phyloP scores from a whole-genome alignment of 1,140 invertebrate species.

The Pseudomyrmex gracilis region DNA sequence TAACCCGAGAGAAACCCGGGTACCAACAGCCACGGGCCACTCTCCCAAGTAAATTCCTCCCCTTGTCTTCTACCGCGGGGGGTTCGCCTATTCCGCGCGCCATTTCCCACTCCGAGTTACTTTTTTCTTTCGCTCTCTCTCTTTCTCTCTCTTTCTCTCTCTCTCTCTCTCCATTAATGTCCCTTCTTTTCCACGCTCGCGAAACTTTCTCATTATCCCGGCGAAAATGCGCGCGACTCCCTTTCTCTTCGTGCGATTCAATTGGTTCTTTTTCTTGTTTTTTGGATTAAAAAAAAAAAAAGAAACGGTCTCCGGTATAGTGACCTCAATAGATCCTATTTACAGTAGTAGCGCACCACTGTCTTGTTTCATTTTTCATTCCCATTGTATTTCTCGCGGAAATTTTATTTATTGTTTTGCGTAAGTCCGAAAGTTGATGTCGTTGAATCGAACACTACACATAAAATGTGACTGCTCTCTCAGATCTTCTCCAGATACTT shows the following conservation, averaged over 20 bases:
- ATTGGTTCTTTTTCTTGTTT: constrained; percentile 30
- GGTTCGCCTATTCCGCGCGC: background rate
- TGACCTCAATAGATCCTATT: constrained; percentile 19
- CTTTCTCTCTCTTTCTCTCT: constrained; percentile 14
- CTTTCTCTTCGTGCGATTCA: constrained; percentile 47
- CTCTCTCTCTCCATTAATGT: constrained; percentile 61
- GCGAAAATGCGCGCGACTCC: constrained; percentile 55
- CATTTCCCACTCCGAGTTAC: background rate
- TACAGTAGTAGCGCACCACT: background rate
- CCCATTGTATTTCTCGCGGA: background rate
- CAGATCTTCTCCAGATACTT: background rate
- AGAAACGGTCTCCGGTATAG: constrained; percentile 1
- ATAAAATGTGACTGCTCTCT: background rate
- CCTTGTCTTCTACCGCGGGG: constrained; percentile 35
- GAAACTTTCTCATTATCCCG: constrained; percentile 72
- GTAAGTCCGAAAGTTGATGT: background rate
- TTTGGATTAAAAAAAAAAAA: too few relatives aligned
- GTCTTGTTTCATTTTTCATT: constrained; percentile 39
- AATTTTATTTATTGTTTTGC: constrained; percentile 27
- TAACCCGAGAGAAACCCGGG: constrained; percentile 65
- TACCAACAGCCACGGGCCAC: constrained; percentile 62
- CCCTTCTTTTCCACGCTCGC: constrained; percentile 43
- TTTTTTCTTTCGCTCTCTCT: constrained; percentile 33
- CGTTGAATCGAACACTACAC: background rate
- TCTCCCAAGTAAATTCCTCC: constrained; percentile 60